These are phyloP conservation scores for Drosophila gaucha DNA, from an alignment of 2,888 invertebrate species.

Conservation along the genomic window DNA sequence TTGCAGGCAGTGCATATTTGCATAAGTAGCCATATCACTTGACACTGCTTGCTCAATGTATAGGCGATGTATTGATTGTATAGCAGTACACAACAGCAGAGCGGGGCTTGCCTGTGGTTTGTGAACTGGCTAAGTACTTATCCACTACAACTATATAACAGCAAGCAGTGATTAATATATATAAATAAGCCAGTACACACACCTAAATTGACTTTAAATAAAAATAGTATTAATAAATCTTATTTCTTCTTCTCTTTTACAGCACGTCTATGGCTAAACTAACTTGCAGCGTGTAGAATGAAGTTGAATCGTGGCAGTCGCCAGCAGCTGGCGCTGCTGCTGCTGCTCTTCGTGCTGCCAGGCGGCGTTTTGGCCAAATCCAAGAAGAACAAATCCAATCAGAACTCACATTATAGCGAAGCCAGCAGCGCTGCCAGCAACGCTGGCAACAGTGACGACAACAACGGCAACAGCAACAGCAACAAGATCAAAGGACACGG, in stretches of 20 bases:
- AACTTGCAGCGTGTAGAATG: slow-evolving; percentile 21
- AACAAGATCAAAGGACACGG: slow-evolving; percentile 48
- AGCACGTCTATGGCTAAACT: slow-evolving; percentile 27
- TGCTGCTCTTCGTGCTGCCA: slow-evolving; percentile 52
- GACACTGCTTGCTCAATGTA: background rate
- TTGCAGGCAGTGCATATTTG: too few relatives aligned
- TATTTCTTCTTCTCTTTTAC: background rate
- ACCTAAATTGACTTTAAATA: background rate
- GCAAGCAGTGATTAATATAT: background rate
- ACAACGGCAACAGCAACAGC: slow-evolving; percentile 51
- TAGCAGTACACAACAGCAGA: background rate
- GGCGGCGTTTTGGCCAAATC: slow-evolving; percentile 84
- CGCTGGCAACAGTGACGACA: slow-evolving; percentile 56
- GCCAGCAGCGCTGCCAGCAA: slow-evolving; percentile 1
- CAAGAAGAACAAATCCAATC: slow-evolving; percentile 67
- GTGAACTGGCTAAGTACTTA: background rate
- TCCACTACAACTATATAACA: background rate
- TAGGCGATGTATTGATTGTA: background rate
- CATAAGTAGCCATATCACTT: too few relatives aligned
- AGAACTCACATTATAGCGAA: slow-evolving; percentile 59
- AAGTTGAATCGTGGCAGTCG: slow-evolving; percentile 25
- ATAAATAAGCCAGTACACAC: background rate
- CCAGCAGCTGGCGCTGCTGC: slow-evolving; percentile 35
- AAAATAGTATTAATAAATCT: background rate
- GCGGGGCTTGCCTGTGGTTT: slow-evolving; percentile 4